These are phyloP conservation scores for Pedicia rivosa DNA, from an alignment of 2,888 invertebrate species.

Conservation along the genomic window DNA sequence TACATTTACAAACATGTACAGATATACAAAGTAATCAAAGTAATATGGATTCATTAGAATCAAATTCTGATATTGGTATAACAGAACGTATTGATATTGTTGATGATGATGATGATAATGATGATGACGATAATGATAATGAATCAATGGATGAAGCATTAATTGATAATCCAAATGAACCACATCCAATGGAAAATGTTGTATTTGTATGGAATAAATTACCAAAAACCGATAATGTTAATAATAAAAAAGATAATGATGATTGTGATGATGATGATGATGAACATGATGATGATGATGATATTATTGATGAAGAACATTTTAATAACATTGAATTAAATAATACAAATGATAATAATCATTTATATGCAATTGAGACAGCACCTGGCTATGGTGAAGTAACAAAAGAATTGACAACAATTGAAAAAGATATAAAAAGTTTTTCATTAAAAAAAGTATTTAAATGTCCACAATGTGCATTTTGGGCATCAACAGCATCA, in stretches of 20 bases:
- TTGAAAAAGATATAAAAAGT: slow-evolving; percentile 44
- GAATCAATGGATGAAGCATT: slow-evolving; percentile 17
- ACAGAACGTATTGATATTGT: slow-evolving; percentile 22
- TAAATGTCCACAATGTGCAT: slow-evolving; percentile 82
- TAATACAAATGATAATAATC: slow-evolving; percentile 19
- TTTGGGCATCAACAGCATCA: slow-evolving; percentile 86
- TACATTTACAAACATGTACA: slow-evolving; percentile 57
- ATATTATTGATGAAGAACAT: not conserved
- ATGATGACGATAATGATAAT: slow-evolving; percentile 16
- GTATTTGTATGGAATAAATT: slow-evolving; percentile 71
- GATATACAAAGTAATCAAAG: slow-evolving; percentile 33
- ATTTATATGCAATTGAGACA: slow-evolving; percentile 33
- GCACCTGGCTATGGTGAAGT: slow-evolving; percentile 35
- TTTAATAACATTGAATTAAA: slow-evolving; percentile 1
- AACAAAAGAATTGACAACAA: slow-evolving; percentile 42
- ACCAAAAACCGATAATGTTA: slow-evolving; percentile 22
- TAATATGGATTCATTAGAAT: slow-evolving; percentile 27
- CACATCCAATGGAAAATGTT: slow-evolving; percentile 65
- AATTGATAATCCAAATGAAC: slow-evolving; percentile 27
- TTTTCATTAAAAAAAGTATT: slow-evolving; percentile 64
- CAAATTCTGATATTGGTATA: slow-evolving; percentile 15
- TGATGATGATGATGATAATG: slow-evolving; percentile 26
- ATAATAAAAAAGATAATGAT: slow-evolving; percentile 25
- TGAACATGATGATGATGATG: slow-evolving; percentile 5
- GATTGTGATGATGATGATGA: slow-evolving; percentile 19